Evolutionary conservation across 2,113 vertebrate species (phyloP).

Genomic region (Oplegnathus fasciatus): DNA sequence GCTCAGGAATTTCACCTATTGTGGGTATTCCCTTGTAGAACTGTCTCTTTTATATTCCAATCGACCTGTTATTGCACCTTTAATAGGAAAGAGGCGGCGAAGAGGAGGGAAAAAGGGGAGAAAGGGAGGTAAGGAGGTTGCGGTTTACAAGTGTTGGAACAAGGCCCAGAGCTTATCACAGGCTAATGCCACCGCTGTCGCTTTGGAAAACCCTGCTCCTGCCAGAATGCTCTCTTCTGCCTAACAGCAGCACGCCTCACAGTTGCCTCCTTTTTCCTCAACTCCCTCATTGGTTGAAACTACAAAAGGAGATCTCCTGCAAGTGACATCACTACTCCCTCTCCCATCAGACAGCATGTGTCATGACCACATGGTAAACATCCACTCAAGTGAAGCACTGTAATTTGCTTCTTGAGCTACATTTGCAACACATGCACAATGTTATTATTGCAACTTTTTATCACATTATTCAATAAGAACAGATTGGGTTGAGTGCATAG

Average conservation of each 20-base stretch:
- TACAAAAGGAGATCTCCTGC: conserved; percentile 57
- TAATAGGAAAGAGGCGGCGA: conserved; percentile 21
- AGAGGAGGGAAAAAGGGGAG: conserved; percentile 2
- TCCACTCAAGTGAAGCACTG: conserved; percentile 9
- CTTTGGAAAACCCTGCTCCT: conserved; percentile 63
- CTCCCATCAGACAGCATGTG: conserved; percentile 35
- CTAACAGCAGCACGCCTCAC: conserved; percentile 72
- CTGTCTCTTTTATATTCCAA: background rate
- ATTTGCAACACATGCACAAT: background rate
- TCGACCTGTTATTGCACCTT: conserved; percentile 4
- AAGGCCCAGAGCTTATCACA: conserved; percentile 62
- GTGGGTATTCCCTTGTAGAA: background rate
- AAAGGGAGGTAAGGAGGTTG: conserved; percentile 17
- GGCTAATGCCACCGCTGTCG: conserved; percentile 50
- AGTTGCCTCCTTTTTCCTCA: conserved; percentile 36
- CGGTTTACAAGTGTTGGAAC: conserved; percentile 56
- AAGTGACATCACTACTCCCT: conserved; percentile 63
- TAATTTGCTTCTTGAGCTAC: background rate
- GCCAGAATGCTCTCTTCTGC: conserved; percentile 74
- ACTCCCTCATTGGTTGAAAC: conserved; percentile 65
- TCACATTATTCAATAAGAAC: conserved; percentile 2
- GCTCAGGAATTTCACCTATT: background rate
- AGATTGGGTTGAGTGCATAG: conserved; percentile 12
- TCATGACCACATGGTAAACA: conserved; percentile 57
- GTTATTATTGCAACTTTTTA: background rate